Evolutionary conservation across 2,888 invertebrate species (phyloP).

Genomic region (Agrilus mali): DNA sequence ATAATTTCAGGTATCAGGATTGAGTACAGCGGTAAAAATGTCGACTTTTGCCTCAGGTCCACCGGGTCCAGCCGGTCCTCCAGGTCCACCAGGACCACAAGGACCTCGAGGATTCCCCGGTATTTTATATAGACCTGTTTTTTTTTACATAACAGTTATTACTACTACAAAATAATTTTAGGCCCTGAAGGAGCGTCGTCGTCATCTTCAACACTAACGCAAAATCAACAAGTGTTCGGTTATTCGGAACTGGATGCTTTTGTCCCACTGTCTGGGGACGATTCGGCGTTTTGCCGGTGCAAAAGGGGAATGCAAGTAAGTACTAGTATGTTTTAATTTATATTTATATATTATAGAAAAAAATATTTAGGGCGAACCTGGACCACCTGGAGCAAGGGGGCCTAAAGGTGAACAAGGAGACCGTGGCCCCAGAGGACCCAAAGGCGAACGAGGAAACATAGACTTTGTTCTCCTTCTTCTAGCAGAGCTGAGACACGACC

Average conservation of each 20-base stretch:
- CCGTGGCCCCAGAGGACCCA: constrained; percentile 43
- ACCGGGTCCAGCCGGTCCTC: constrained; percentile 36
- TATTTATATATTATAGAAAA: no score
- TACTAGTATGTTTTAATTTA: constrained; percentile 8
- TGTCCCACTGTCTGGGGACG: constrained; percentile 43
- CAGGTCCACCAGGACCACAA: constrained; percentile 34
- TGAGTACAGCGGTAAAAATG: constrained; percentile 39
- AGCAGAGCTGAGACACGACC: constrained; percentile 51
- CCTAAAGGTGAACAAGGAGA: constrained; percentile 47
- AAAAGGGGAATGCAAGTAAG: constrained; percentile 52
- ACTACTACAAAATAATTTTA: constrained; percentile 1
- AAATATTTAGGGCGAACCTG: constrained; percentile 44
- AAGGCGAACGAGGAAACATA: constrained; percentile 48
- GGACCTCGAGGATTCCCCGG: constrained; percentile 37
- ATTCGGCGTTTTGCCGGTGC: constrained; percentile 42
- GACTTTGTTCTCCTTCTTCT: constrained; percentile 51
- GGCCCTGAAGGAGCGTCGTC: constrained; percentile 18
- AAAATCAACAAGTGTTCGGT: constrained; percentile 35
- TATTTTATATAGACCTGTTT: constrained; percentile 14
- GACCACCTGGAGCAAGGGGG: constrained; percentile 47
- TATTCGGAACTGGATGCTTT: constrained; percentile 46
- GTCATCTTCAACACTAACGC: constrained; percentile 12
- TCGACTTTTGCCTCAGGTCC: constrained; percentile 41
- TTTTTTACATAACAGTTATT: not conserved
- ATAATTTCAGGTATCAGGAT: constrained; percentile 33